A percentile compares a stretch with the other conserved stretches of the same genome.
Evolutionary conservation across 53 echinoderm and acorn worm genomes (phyloP).

Genomic region (Paracentrotus lividus): DNA sequence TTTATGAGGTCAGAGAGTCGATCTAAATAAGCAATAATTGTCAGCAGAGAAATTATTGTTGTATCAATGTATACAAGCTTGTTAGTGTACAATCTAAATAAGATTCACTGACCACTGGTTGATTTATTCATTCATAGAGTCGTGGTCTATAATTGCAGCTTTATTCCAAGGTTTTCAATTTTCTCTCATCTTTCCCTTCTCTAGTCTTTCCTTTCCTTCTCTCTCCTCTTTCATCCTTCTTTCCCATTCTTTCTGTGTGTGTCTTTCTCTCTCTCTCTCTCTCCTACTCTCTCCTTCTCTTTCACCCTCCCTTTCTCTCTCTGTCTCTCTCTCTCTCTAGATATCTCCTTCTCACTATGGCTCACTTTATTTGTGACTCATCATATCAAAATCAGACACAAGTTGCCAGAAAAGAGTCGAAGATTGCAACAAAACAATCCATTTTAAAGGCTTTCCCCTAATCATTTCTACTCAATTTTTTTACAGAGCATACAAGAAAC

Average conservation of each 20-base stretch:
- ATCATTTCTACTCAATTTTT: too few relatives aligned
- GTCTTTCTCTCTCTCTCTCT: background rate
- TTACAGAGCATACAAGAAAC: too few relatives aligned
- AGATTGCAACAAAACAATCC: too few relatives aligned
- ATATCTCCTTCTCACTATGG: background rate
- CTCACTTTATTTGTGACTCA: too few relatives aligned
- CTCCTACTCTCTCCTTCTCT: background rate
- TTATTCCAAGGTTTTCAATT: background rate
- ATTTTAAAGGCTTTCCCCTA: too few relatives aligned
- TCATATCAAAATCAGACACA: too few relatives aligned
- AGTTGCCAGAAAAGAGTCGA: too few relatives aligned
- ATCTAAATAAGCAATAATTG: conserved; percentile 49
- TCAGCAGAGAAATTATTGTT: conserved; percentile 17
- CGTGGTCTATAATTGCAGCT: background rate
- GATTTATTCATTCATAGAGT: conserved; percentile 20
- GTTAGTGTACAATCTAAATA: background rate
- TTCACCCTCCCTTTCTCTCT: background rate
- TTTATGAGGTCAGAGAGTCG: conserved; percentile 58
- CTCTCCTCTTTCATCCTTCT: background rate
- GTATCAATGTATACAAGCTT: background rate
- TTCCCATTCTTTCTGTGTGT: too few relatives aligned
- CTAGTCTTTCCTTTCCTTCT: background rate
- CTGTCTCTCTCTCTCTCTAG: too few relatives aligned
- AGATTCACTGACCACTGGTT: background rate
- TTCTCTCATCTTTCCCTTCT: background rate